Percentiles rank a stretch among this genome's conserved stretches.
These are phyloP conservation scores for Dascyllus trimaculatus DNA, from an alignment of 2,113 vertebrate species.

Conservation along the genomic window DNA sequence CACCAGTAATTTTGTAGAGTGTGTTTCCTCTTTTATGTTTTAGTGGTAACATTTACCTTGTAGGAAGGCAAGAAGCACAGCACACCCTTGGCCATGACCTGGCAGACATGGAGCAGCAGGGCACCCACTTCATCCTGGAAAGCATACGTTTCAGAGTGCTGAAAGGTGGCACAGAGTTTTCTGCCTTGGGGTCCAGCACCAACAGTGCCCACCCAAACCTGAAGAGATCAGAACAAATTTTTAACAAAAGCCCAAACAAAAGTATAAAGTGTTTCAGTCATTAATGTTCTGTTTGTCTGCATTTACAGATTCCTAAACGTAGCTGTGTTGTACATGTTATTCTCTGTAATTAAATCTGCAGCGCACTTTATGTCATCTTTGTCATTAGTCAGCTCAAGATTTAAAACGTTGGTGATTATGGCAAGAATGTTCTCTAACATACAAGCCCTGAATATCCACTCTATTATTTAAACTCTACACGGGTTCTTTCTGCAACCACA, in stretches of 20 bases:
- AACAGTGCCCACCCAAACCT: conserved; percentile 98
- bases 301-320: too few species aligned
- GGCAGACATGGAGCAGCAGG: conserved; percentile 91
- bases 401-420: too few species aligned
- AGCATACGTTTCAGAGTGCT: conserved; percentile 92
- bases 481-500: neutral
- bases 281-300: too few species aligned
- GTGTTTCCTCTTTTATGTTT: too few species aligned
- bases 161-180: conserved; percentile 93
- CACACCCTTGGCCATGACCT: conserved; percentile 89
- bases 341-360: too few species aligned
- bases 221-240: conserved; percentile 11
- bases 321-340: too few species aligned
- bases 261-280: too few species aligned
- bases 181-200: conserved; percentile 91
- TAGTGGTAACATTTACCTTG: conserved; percentile 86
- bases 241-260: neutral
- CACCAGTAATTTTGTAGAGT: too few species aligned
- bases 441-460: neutral
- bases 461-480: neutral
- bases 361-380: too few species aligned
- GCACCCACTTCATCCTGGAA: conserved; percentile 97
- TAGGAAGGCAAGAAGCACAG: conserved; percentile 98
- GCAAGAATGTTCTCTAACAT: too few species aligned
- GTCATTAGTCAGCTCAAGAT: too few species aligned